Evolutionary conservation across 2,113 vertebrate species (phyloP), one percentile per base, ranked within the genome.

Genomic region (Ammospiza caudacuta): DNA sequence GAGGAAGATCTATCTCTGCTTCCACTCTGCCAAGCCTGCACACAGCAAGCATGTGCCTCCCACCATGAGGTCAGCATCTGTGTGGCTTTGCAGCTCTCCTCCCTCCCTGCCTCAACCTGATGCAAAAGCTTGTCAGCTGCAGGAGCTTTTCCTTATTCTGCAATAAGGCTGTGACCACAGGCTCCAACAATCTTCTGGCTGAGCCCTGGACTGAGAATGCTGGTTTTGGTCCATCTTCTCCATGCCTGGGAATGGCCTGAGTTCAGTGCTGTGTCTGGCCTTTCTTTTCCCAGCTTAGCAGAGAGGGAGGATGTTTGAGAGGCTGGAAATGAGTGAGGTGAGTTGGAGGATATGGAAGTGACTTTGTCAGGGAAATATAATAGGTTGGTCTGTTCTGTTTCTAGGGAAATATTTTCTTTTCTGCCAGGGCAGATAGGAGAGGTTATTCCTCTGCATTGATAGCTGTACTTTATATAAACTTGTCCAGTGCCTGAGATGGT

Each of bases 371-470:
- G 43, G 57, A 86, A 93, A 92, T 37, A 83, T 29, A 93, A 54
- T 61, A 58, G 4, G 4, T 80, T 67, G 9, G 14, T 46, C 87
- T 88, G n/a, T 55, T 85, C 46, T 70, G 9, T 52, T 90, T 73
- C 63, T 76, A 78, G 31, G 61, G 22, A 91, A 87, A 51, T 79
- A 55, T 23, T 92, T 95, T 70, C 28, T 87, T 89, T 91, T 87
- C 55, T 85, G 11, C 27, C 58, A 72, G 52, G 49, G 22, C 23
- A 72, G 57, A 49, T 81, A 79, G 46, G 61, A 91, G 28, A 90
- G 33, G n/a, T 90, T 88, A 57, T 64, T 89, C 31, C 25, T 68
- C 64, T 44, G 24, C 28, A 44, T 16, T 0, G 1, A 55, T 20
- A 91, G 28, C 6, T 72, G 46, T 33, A 69, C 59, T 85, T 89